These are phyloP conservation scores for Uropetala carovei DNA, from an alignment of 2,888 invertebrate genomes.

Conservation along the genomic window DNA sequence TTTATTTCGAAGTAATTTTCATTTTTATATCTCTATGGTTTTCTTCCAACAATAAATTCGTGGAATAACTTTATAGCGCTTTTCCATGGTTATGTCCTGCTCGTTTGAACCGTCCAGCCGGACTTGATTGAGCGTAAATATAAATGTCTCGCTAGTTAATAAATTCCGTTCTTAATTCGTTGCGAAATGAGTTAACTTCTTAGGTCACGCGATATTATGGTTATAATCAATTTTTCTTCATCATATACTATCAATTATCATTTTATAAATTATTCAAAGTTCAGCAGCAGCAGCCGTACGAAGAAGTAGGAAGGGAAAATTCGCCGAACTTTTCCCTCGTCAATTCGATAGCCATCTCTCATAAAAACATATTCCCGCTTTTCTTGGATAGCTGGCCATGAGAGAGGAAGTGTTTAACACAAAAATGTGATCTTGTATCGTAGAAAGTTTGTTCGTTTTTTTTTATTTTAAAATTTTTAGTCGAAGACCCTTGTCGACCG, in stretches of 20 bases:
- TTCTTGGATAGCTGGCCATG: not conserved
- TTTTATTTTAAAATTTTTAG: not conserved
- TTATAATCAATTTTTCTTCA: constrained; percentile 24
- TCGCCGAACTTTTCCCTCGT: constrained; percentile 1
- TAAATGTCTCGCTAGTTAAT: not conserved
- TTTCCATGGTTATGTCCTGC: not conserved
- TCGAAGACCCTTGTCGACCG: not conserved
- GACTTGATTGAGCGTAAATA: not conserved
- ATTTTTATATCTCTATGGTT: constrained; percentile 19
- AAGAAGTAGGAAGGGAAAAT: not conserved
- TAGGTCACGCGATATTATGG: constrained; percentile 15
- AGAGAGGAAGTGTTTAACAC: constrained; percentile 7
- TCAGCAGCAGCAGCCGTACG: not conserved
- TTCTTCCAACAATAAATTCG: not conserved
- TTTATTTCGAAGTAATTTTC: not conserved
- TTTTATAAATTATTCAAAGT: constrained; percentile 15
- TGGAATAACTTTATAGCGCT: constrained; percentile 6
- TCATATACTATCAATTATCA: constrained; percentile 29
- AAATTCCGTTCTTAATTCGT: not conserved
- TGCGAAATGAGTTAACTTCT: not conserved
- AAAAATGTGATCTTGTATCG: not conserved
- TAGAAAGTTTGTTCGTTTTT: not conserved
- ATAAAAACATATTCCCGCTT: constrained; percentile 16
- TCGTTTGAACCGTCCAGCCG: not conserved
- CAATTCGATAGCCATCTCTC: constrained; percentile 12